These are phyloP conservation scores for Noctuana brunneofusca DNA, from an alignment of 2,888 invertebrate species.

Conservation along the genomic window DNA sequence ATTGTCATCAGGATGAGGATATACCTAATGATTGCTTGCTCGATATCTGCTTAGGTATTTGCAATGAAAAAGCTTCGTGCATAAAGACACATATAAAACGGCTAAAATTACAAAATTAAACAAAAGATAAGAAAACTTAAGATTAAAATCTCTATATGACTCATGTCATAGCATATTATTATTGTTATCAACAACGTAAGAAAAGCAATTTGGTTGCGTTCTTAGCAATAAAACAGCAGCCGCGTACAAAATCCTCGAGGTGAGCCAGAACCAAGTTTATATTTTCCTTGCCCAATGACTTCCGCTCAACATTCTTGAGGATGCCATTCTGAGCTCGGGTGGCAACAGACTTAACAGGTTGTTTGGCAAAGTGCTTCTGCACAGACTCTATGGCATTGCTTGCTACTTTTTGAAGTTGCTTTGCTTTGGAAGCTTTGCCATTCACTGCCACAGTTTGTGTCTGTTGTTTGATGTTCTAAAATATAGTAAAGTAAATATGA, in stretches of 20 bases:
- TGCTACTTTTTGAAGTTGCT: conserved; percentile 65
- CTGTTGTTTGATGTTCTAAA: conserved; percentile 71
- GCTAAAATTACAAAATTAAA: neutral
- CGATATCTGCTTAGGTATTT: too few species aligned
- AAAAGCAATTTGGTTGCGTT: neutral
- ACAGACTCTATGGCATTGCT: conserved; percentile 68
- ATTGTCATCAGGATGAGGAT: too few species aligned
- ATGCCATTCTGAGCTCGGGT: conserved; percentile 71
- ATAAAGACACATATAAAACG: too few species aligned
- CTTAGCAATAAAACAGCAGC: conserved; percentile 3
- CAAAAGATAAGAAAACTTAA: neutral
- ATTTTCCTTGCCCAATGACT: too few species aligned
- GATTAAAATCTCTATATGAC: neutral
- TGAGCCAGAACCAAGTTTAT: conserved; percentile 16
- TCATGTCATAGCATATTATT: too few species aligned
- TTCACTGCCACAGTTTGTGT: conserved; percentile 48
- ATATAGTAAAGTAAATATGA: conserved; percentile 42
- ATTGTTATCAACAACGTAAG: neutral
- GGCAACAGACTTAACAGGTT: conserved; percentile 61
- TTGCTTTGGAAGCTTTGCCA: conserved; percentile 74
- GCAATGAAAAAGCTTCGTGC: too few species aligned
- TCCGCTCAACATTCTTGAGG: conserved; percentile 70
- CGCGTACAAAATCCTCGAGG: conserved; percentile 1
- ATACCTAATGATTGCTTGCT: too few species aligned
- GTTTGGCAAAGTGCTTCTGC: conserved; percentile 70